Conservation (phyloP, 2,113 vertebrate genomes). For the Cephalophus harveyi region DNA sequence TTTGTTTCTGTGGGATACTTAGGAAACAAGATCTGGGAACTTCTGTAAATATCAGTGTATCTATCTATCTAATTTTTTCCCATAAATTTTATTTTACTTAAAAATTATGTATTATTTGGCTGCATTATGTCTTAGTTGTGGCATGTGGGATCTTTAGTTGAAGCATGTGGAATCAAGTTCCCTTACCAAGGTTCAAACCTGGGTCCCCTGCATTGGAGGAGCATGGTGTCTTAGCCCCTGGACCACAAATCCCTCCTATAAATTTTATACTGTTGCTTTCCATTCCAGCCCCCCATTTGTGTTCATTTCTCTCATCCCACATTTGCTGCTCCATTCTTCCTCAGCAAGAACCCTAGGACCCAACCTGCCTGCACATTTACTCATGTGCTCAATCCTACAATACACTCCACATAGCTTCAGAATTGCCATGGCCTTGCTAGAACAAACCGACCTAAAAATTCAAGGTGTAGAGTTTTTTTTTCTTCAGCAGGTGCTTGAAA, state of each 20-base stretch:
- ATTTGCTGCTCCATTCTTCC: neutral
- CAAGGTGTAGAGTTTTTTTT: neutral
- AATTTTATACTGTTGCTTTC: neutral
- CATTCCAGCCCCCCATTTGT: neutral
- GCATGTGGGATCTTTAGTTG: neutral
- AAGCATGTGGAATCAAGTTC: neutral
- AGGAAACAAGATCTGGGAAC: neutral
- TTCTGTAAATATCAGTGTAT: neutral
- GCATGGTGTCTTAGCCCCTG: neutral
- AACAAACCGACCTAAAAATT: neutral
- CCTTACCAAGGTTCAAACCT: neutral
- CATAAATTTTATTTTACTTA: neutral
- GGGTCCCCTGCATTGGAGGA: neutral
- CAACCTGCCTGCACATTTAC: neutral
- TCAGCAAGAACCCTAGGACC: neutral
- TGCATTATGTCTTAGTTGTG: neutral
- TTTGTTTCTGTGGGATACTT: neutral
- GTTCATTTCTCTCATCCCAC: neutral
- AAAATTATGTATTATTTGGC: neutral
- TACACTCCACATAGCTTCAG: neutral
- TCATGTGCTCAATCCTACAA: neutral
- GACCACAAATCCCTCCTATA: neutral
- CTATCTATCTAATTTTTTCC: neutral
- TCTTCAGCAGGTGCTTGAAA: neutral
- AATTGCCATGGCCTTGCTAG: neutral